phyloP scores from a whole-genome alignment of 1,140 invertebrate species.

The Ceratosolen solmsi region DNA sequence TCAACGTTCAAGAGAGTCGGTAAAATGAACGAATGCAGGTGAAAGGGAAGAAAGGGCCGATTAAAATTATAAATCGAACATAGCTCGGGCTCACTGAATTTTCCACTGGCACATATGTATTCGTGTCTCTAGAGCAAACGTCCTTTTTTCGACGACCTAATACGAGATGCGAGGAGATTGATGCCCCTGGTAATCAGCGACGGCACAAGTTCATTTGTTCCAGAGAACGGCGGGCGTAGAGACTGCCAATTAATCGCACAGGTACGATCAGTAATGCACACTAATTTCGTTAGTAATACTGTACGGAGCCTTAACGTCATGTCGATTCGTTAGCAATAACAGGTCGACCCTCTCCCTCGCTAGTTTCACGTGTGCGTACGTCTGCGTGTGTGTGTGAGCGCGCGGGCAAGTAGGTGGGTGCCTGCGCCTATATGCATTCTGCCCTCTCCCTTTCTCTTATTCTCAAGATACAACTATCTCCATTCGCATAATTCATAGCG shows the following conservation, averaged over 20 bases:
- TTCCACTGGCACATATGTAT: background rate
- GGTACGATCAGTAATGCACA: constrained; percentile 63
- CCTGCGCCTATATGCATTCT: background rate
- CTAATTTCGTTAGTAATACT: constrained; percentile 63
- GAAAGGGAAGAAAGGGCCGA: background rate
- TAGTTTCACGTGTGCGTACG: background rate
- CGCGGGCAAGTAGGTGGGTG: no score
- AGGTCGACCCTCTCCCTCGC: constrained; percentile 42
- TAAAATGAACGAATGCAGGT: background rate
- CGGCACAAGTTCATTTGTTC: constrained; percentile 59
- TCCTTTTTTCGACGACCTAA: constrained; percentile 44
- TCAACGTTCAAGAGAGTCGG: no score
- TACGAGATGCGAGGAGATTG: constrained; percentile 60
- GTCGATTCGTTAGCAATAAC: constrained; percentile 62
- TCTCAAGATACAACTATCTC: constrained; percentile 19
- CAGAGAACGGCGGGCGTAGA: constrained; percentile 54
- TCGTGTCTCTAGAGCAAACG: constrained; percentile 27
- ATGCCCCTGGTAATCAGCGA: constrained; percentile 64
- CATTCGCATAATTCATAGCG: constrained; percentile 50
- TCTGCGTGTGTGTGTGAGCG: background rate
- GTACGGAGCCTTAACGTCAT: constrained; percentile 55
- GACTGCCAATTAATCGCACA: constrained; percentile 62
- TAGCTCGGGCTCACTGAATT: background rate
- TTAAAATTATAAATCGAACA: constrained; percentile 28
- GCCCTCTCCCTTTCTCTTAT: background rate